Evolutionary conservation across 2,113 vertebrate genomes (phyloP).

Genomic region (Lepus timidus): DNA sequence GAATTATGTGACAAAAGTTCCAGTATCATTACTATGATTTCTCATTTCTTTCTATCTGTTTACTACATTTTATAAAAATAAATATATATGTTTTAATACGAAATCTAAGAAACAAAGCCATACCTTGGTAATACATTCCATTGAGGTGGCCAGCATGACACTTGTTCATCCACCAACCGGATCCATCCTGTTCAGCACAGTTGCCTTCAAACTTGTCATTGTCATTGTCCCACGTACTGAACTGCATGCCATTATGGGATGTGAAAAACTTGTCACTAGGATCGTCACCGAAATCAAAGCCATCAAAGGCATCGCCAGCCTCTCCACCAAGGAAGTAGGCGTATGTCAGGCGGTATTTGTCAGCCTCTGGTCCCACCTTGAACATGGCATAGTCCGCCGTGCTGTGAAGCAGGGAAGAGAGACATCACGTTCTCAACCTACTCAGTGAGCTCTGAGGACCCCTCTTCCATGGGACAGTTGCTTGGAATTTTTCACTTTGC

Average conservation of each 20-base stretch:
- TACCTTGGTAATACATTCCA: constrained; percentile 94
- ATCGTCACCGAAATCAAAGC: constrained; percentile 93
- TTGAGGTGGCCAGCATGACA: constrained; percentile 98
- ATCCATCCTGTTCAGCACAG: constrained; percentile 95
- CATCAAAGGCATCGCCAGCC: constrained; percentile 95
- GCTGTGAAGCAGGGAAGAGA: constrained; percentile 81
- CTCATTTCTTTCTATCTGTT: background rate
- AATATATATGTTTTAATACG: background rate
- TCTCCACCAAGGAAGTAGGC: constrained; percentile 93
- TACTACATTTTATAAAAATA: background rate
- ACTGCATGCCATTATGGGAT: constrained; percentile 95
- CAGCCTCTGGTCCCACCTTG: constrained; percentile 90
- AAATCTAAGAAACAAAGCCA: constrained; percentile 3
- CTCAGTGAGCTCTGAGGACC: background rate
- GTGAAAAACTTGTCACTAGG: constrained; percentile 94
- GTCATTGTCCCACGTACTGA: constrained; percentile 95
- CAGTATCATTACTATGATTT: background rate
- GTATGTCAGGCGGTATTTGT: constrained; percentile 94
- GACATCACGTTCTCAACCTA: background rate
- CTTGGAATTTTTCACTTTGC: background rate
- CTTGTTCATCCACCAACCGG: constrained; percentile 99
- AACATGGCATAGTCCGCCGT: constrained; percentile 95
- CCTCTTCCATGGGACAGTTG: background rate
- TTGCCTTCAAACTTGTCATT: constrained; percentile 94
- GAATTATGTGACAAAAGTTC: background rate